These are phyloP conservation scores for Drosophila ochracea DNA, from an alignment of 2,888 invertebrate species.

Conservation along the genomic window DNA sequence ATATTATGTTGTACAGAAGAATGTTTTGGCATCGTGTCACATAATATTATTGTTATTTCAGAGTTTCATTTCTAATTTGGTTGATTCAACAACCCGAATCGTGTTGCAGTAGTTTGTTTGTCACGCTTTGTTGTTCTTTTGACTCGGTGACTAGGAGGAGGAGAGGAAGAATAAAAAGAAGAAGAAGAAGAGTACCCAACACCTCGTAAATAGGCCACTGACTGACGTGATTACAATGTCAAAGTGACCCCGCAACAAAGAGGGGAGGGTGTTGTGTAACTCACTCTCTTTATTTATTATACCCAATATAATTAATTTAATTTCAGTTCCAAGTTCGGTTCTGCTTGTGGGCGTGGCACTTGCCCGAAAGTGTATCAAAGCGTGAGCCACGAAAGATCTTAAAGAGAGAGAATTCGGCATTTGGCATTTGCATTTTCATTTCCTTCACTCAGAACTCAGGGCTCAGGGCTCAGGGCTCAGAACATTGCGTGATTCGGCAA, in stretches of 20 bases:
- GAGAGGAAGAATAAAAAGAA: neutral
- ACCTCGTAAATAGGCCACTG: conserved; percentile 68
- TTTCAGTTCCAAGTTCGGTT: conserved; percentile 40
- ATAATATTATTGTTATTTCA: conserved; percentile 18
- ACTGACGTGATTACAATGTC: conserved; percentile 74
- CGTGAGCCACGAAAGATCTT: conserved; percentile 70
- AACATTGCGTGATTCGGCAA: conserved; percentile 70
- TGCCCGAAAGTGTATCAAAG: conserved; percentile 60
- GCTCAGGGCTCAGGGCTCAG: conserved; percentile 8
- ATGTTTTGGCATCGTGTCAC: conserved; percentile 10
- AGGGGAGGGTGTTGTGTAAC: conserved; percentile 51
- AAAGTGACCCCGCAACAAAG: conserved; percentile 42
- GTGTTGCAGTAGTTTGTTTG: conserved; percentile 27
- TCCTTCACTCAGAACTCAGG: conserved; percentile 37
- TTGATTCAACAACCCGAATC: conserved; percentile 13
- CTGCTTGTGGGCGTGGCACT: conserved; percentile 52
- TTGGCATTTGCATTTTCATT: conserved; percentile 69
- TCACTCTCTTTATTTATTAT: conserved; percentile 71
- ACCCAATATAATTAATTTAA: conserved; percentile 74
- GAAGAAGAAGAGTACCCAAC: conserved; percentile 31
- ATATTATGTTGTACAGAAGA: conserved; percentile 1
- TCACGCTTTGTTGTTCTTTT: conserved; percentile 55
- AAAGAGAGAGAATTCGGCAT: conserved; percentile 48
- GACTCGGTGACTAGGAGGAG: conserved; percentile 1
- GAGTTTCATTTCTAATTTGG: conserved; percentile 38